Evolutionary conservation across 1,140 invertebrate genomes (phyloP), one percentile per base, ranked within the genome.

Genomic region (Gerris buenoi): DNA sequence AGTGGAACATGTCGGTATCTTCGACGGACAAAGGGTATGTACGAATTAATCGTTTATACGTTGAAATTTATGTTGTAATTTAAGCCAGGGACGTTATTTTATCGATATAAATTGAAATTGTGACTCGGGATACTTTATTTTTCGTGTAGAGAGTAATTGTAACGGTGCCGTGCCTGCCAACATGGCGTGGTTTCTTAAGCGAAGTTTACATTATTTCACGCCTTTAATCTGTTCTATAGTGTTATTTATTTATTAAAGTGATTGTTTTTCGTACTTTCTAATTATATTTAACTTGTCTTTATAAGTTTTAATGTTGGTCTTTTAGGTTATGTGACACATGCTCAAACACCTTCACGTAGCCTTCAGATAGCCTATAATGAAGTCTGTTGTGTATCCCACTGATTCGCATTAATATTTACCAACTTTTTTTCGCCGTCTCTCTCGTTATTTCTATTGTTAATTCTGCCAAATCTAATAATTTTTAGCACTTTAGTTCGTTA

Each of bases 1-100:
- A 85, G 82, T 83, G 79, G 80, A 86, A 86, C 84, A 88, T 88
- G 86, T 87, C 86, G 77, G 84, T 69, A 64, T 63, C 83, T 83
- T 81, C 83, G 75, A 78, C 81, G 77, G 85, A 87, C 79, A 82
- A 83, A 83, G 85, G 85, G 86, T 87, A 85, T 86, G 82, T 82
- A 78, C 15, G 58, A 25, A 60, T 13, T 60, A 22, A 25, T 46
- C 33, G 22, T 61, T 61, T 61, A 61, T 61, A 22, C 59, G 59
- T 10, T 61, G 3, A 61, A 61, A 25, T 61, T 22, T 10, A 10
- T n/a, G n/a, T 61, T 61, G 5, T 46, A 46, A 10, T 46, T 18
- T 5, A 46, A 10, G 33, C 18, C 33, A 18, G 33, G 3, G 10
- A n/a, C 22, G 59, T 61, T n/a, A 10, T 61, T 61, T 61, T 61